A percentile compares a stretch with the other conserved stretches of the same genome.
Evolutionary conservation across 1,140 invertebrate species (phyloP).

Genomic region (Brachystomella parvula): DNA sequence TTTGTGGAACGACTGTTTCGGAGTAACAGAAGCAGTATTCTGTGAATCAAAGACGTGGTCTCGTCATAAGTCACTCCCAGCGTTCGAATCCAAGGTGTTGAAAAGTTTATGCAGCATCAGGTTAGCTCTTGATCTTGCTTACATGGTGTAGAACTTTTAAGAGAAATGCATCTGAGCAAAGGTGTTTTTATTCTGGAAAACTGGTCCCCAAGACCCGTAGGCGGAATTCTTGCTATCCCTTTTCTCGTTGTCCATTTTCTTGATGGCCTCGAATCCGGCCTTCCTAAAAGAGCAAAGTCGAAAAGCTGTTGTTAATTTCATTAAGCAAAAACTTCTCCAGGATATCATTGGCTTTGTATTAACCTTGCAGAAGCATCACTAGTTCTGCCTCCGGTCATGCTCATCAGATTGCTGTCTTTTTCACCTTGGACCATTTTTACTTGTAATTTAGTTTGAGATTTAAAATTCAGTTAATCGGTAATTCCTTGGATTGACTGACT

Average conservation of each 20-base stretch:
- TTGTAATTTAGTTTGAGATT: conserved; percentile 16
- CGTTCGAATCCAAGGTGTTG: no score
- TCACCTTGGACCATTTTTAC: conserved; percentile 38
- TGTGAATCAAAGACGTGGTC: no score
- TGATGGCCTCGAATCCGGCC: conserved; percentile 41
- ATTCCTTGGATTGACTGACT: background rate
- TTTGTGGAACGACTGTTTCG: no score
- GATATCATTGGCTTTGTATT: conserved; percentile 3
- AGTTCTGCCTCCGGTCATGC: conserved; percentile 6
- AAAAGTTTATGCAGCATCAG: no score
- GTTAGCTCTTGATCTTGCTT: no score
- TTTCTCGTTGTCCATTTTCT: conserved; percentile 40
- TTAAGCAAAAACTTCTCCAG: conserved; percentile 23
- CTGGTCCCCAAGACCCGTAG: conserved; percentile 59
- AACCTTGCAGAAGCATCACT: conserved; percentile 15
- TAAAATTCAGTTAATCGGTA: background rate
- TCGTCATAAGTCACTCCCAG: no score
- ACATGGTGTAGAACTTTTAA: no score
- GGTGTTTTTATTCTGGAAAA: conserved; percentile 61
- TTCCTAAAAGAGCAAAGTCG: conserved; percentile 45
- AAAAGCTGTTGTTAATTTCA: no score
- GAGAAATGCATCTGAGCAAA: conserved; percentile 61
- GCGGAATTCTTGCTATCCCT: conserved; percentile 44
- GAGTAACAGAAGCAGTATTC: no score
- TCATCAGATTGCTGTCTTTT: conserved; percentile 21